These are phyloP conservation scores for Eristalis tenax DNA, from an alignment of 2,888 invertebrate genomes.

Conservation along the genomic window DNA sequence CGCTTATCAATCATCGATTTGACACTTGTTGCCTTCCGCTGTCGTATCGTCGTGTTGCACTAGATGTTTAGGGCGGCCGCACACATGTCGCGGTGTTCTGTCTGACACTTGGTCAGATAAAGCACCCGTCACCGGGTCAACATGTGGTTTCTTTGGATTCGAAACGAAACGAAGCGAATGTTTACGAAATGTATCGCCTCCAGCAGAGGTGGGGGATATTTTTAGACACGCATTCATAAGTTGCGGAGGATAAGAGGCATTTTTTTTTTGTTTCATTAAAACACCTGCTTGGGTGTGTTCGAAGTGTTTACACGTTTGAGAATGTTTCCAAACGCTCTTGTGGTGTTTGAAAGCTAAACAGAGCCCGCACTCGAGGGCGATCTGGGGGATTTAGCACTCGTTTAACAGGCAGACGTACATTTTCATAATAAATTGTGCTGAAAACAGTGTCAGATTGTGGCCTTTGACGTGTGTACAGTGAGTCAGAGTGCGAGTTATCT, in stretches of 20 bases:
- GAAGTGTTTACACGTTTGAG: constrained; percentile 25
- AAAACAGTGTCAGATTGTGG: neutral
- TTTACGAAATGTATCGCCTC: neutral
- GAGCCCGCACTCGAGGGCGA: neutral
- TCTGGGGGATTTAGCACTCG: neutral
- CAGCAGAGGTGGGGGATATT: neutral
- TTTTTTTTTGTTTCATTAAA: constrained; percentile 8
- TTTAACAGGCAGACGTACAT: neutral
- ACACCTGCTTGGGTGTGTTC: constrained; percentile 30
- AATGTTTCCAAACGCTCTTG: constrained; percentile 6
- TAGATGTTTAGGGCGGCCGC: neutral
- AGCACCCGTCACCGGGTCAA: neutral
- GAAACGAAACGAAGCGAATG: neutral
- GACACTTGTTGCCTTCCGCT: neutral
- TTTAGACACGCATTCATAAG: neutral
- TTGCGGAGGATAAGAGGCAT: neutral
- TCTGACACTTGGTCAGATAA: neutral
- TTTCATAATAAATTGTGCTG: neutral
- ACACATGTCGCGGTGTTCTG: neutral
- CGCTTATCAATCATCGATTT: constrained; percentile 4
- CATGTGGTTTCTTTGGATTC: neutral
- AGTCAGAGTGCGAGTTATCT: neutral
- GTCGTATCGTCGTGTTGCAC: neutral
- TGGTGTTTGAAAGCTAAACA: constrained; percentile 27
- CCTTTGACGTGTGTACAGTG: neutral